phyloP scores from a whole-genome alignment of 2,113 vertebrate species.

The Orthochromis indermauri region DNA sequence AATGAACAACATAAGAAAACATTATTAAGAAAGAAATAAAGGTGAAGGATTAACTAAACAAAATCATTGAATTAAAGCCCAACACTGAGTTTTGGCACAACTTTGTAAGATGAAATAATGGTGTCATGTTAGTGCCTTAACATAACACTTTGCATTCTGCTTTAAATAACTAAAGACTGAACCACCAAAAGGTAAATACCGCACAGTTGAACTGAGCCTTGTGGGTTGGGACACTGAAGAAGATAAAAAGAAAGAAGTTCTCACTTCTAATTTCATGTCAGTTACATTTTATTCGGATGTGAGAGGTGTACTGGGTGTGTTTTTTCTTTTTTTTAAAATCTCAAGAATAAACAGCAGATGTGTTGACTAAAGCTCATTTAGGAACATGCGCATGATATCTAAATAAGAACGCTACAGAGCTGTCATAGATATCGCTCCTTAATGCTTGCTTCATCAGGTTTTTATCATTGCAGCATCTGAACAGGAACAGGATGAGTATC shows the following conservation, averaged over 20 bases:
- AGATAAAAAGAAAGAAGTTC: not conserved
- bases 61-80: not conserved
- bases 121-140: not conserved
- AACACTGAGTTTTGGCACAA: not conserved
- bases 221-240: not conserved
- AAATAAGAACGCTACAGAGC: not conserved
- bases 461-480: not conserved
- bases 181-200: not conserved
- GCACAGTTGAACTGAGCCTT: not conserved
- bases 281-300: not conserved
- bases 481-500: not conserved
- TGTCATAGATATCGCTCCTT: not conserved
- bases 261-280: not conserved
- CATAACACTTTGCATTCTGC: not conserved
- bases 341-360: not conserved
- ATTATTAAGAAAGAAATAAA: not conserved
- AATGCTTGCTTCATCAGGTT: not conserved
- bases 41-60: not conserved
- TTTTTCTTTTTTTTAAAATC: not conserved
- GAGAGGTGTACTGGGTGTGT: not conserved
- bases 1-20: not conserved
- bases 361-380: not conserved
- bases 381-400: not conserved
- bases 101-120: not conserved
- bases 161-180: not conserved